A percentile compares a stretch with the other conserved stretches of the same genome.
These are phyloP conservation scores for Proteles cristata DNA, from an alignment of 2,113 vertebrate species.

Conservation along the genomic window DNA sequence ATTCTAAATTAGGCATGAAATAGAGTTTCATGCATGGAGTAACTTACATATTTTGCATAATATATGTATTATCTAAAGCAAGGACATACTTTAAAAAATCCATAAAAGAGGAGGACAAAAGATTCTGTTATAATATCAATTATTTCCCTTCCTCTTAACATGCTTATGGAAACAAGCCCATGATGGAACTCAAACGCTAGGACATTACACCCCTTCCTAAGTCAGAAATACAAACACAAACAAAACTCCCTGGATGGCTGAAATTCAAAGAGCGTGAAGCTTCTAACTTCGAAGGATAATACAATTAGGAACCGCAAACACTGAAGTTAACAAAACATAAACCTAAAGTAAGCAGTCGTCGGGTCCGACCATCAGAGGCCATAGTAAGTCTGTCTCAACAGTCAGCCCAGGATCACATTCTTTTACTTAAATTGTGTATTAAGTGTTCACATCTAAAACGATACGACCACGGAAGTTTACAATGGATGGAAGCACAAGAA, in stretches of 20 bases:
- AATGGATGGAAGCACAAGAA: not conserved
- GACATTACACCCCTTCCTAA: not conserved
- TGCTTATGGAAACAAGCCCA: not conserved
- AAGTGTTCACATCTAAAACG: not conserved
- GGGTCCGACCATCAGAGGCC: not conserved
- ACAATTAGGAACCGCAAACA: no score
- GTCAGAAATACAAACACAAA: not conserved
- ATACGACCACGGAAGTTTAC: no score
- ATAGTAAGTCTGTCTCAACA: fast-evolving
- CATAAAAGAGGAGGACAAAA: not conserved
- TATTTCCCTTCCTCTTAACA: not conserved
- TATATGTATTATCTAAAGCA: slow-evolving; percentile 41
- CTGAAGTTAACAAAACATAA: not conserved
- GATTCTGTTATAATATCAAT: not conserved
- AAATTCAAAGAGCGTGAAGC: not conserved
- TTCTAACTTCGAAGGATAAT: not conserved
- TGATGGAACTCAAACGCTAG: not conserved
- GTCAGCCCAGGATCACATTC: not conserved
- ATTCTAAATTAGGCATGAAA: slow-evolving; percentile 73
- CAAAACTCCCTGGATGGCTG: not conserved
- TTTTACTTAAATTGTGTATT: not conserved
- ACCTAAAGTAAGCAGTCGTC: not conserved
- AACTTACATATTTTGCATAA: slow-evolving; percentile 54
- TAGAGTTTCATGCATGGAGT: slow-evolving; percentile 57
- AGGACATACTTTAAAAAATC: slow-evolving; percentile 45